Evolutionary conservation across 2,888 invertebrate genomes (phyloP).

Genomic region (Eledona agricola): DNA sequence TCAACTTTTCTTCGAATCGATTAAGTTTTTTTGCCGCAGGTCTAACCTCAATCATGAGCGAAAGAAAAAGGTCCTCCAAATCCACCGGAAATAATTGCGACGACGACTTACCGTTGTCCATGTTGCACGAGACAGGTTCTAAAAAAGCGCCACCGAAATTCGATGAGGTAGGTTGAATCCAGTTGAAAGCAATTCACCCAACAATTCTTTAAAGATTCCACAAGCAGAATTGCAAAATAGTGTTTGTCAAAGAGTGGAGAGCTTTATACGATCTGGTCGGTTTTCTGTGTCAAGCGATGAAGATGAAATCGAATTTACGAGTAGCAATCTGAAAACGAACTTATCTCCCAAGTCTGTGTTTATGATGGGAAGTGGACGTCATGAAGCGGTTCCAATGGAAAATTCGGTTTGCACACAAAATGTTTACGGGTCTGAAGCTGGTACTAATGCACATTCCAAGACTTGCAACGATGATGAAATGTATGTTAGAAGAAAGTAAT

Average conservation of each 20-base stretch:
- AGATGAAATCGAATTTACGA: slow-evolving; percentile 14
- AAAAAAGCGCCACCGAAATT: not conserved
- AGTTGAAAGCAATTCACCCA: no score
- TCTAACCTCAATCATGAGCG: not conserved
- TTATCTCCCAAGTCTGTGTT: slow-evolving; percentile 25
- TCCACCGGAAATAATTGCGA: slow-evolving; percentile 1
- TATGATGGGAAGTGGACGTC: no score
- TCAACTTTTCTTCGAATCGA: no score
- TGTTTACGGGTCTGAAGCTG: slow-evolving; percentile 6
- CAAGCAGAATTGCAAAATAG: no score
- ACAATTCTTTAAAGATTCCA: no score
- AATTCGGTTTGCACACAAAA: no score
- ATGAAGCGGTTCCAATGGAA: no score
- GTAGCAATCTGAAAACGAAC: slow-evolving; percentile 9
- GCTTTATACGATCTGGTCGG: slow-evolving; percentile 14
- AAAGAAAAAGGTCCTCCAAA: not conserved
- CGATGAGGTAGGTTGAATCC: no score
- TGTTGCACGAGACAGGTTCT: not conserved
- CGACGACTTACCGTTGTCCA: slow-evolving; percentile 1
- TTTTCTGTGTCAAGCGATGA: slow-evolving; percentile 28
- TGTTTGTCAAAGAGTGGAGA: slow-evolving; percentile 6
- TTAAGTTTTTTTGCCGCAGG: no score
- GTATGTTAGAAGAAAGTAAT: no score
- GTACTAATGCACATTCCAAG: slow-evolving; percentile 11
- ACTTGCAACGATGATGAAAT: not conserved